These are phyloP conservation scores for Chroicocephalus ridibundus DNA, from an alignment of 2,113 vertebrate genomes.

Conservation along the genomic window DNA sequence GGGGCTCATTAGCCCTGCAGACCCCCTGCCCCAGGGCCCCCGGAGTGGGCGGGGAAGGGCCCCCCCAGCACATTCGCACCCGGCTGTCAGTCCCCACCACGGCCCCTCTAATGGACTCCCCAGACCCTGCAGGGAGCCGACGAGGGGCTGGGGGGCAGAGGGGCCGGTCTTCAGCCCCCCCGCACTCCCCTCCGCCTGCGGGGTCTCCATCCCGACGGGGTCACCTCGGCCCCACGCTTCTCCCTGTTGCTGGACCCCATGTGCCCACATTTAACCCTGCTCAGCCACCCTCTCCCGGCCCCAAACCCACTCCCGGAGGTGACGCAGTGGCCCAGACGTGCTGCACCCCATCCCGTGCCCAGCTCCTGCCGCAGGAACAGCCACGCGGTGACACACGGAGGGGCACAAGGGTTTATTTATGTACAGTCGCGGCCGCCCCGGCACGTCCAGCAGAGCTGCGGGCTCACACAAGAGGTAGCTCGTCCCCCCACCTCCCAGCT, in stretches of 20 bases:
- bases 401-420: slow-evolving; percentile 42
- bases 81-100: neutral
- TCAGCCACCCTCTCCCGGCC: too few relatives aligned
- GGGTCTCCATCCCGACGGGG: neutral
- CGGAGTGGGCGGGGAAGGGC: neutral
- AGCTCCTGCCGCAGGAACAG: neutral
- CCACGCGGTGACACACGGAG: neutral
- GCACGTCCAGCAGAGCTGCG: neutral
- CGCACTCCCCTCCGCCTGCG: rapidly evolving
- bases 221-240: neutral
- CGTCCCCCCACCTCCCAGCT: neutral
- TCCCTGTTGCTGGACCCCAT: neutral
- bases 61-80: neutral
- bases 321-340: rapidly evolving
- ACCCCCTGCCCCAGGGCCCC: neutral
- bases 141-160: neutral
- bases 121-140: neutral
- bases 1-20: slow-evolving; percentile 20
- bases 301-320: neutral
- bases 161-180: neutral
- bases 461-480: neutral
- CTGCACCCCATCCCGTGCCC: neutral
- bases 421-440: rapidly evolving
- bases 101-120: neutral
- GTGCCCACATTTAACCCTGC: neutral